Percentiles rank a stretch among this genome's conserved stretches.
Conservation (phyloP, 2,888 invertebrate species). For the Drosophila colorata region DNA sequence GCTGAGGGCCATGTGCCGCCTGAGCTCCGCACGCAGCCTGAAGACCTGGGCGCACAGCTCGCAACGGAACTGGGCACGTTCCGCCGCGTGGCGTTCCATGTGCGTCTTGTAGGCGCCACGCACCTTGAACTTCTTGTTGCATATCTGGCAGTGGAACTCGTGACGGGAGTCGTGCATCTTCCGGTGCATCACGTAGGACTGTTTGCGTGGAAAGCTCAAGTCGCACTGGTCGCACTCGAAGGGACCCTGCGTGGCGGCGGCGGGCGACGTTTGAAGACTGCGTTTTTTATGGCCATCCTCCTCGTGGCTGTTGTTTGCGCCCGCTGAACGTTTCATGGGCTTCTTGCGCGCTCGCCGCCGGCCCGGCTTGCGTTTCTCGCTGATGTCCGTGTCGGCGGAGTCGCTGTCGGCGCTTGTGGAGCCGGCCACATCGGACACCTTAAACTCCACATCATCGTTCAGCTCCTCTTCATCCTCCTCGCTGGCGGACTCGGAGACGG, state of each 20-base stretch:
- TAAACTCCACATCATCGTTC: constrained; percentile 84
- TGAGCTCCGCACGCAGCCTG: constrained; percentile 79
- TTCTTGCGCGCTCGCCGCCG: constrained; percentile 66
- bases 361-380: constrained; percentile 69
- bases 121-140: constrained; percentile 85
- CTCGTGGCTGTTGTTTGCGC: constrained; percentile 47
- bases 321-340: constrained; percentile 38
- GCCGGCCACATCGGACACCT: constrained; percentile 82
- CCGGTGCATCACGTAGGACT: constrained; percentile 86
- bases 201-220: constrained; percentile 86
- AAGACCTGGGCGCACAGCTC: constrained; percentile 74
- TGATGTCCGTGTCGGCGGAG: constrained; percentile 80
- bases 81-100: constrained; percentile 84
- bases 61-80: constrained; percentile 69
- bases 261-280: constrained; percentile 18
- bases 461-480: constrained; percentile 80
- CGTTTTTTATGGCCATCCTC: constrained; percentile 58
- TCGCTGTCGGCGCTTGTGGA: constrained; percentile 79
- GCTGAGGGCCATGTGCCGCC: constrained; percentile 82
- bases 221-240: constrained; percentile 84
- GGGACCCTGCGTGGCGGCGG: constrained; percentile 35
- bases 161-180: constrained; percentile 85
- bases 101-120: constrained; percentile 85
- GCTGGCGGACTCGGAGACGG: constrained; percentile 80
- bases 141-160: constrained; percentile 84